Evolutionary conservation across 1,140 invertebrate species (phyloP), one percentile per base, ranked within the genome.

Genomic region (Drosophila varians): DNA sequence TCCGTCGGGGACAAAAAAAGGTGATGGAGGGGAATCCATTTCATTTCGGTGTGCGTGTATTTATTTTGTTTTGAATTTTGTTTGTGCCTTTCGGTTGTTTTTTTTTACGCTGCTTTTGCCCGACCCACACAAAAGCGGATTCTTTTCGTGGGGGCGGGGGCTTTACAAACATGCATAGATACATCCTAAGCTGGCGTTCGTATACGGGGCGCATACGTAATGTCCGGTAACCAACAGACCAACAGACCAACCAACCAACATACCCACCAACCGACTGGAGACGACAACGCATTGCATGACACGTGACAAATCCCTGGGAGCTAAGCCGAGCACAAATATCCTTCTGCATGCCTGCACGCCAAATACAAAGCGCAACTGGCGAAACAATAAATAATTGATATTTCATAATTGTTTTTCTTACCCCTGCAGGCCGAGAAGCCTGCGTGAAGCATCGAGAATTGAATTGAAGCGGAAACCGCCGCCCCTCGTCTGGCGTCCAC

Each of bases 331-430:
- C 42, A 40, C 25, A 12, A 68, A 66, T 68, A 53, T 66, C 61
- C 61, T 53, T 60, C 68, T 71, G 66, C 66, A 54, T 69, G 65
- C 65, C 69, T 49, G 69, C 68, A 73, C 69, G 69, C 40, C 64
- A 53, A 68, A 66, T 34, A 68, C 64, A 68, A 66, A 66, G 26
- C 36, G 26, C 28, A 42, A 66, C 62, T 43, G 31, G 38, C 46
- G 38, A 65, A 40, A 52, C 60, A 51, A 65, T 66, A 66, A 68
- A 68, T 68, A 68, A 71, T 60, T 71, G 46, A 73, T 73, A 73
- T 73, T 62, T 73, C 56, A 62, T 73, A 73, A 73, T 73, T 62
- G 69, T 62, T 72, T 62, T 42, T 73, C 57, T 54, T 48, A 73
- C 51, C 18, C 48, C 46, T 34, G 49, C 65, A 71, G 68, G 64